phyloP scores from a whole-genome alignment of 2,113 vertebrate genomes.

The Entosphenus tridentatus region DNA sequence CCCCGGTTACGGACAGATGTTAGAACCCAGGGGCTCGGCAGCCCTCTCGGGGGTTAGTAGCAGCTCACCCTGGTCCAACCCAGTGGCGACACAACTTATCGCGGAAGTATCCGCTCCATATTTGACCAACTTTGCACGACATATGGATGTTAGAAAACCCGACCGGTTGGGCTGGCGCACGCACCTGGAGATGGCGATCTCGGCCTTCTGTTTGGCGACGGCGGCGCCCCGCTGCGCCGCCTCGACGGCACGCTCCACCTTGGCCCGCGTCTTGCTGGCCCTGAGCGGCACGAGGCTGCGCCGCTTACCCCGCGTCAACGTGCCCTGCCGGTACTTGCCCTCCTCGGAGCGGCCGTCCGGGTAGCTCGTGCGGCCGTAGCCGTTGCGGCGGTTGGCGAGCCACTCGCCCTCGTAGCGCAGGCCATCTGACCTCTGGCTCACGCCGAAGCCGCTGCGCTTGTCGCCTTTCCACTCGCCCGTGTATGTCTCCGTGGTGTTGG shows the following conservation, averaged over 20 bases:
- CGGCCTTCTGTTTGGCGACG: conserved; percentile 85
- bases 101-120: too few relatives aligned
- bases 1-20: too few relatives aligned
- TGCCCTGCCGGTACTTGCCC: conserved; percentile 92
- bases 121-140: too few relatives aligned
- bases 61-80: too few relatives aligned
- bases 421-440: conserved; percentile 72
- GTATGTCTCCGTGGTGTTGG: conserved; percentile 82
- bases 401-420: conserved; percentile 80
- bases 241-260: conserved; percentile 76
- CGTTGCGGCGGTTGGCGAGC: conserved; percentile 67
- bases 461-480: conserved; percentile 82
- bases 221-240: conserved; percentile 61
- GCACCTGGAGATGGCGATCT: conserved; percentile 88
- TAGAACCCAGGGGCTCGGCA: too few relatives aligned
- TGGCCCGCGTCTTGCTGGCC: conserved; percentile 87
- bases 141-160: too few relatives aligned
- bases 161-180: not conserved
- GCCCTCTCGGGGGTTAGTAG: too few relatives aligned
- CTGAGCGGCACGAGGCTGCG: conserved; percentile 90
- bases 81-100: too few relatives aligned
- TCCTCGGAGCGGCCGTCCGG: conserved; percentile 88
- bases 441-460: conserved; percentile 63
- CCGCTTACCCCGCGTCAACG: conserved; percentile 72
- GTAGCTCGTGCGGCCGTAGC: conserved; percentile 90